phyloP scores from a whole-genome alignment of 2,888 invertebrate genomes.

The Aelia acuminata region DNA sequence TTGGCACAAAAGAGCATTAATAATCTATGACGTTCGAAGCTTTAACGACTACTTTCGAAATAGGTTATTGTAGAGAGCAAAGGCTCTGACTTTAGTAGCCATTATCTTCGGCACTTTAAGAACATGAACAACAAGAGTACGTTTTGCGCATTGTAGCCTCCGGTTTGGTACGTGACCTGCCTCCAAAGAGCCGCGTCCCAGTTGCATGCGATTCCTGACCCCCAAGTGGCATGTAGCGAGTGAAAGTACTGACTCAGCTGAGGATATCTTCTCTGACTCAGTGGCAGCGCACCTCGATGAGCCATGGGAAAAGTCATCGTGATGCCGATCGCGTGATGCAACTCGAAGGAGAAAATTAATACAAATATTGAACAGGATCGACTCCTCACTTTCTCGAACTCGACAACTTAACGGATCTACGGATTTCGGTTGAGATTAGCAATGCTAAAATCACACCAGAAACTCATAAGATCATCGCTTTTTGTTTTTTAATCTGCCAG shows the following conservation, averaged over 20 bases:
- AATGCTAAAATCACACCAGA: too few relatives aligned
- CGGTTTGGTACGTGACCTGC: not conserved
- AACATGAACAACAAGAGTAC: not conserved
- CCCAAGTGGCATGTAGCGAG: not conserved
- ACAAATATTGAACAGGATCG: not conserved
- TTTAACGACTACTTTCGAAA: too few relatives aligned
- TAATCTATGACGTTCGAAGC: too few relatives aligned
- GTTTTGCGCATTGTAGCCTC: not conserved
- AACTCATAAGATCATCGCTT: too few relatives aligned
- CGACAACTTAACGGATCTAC: not conserved
- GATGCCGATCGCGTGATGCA: not conserved
- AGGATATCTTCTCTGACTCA: constrained; percentile 15
- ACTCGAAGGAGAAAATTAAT: not conserved
- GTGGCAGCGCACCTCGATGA: not conserved
- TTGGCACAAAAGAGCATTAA: too few relatives aligned
- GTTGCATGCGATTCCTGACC: constrained; percentile 8
- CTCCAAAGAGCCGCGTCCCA: not conserved
- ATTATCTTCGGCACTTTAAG: not conserved
- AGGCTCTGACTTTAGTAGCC: not conserved
- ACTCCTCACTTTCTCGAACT: not conserved
- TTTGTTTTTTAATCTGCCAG: too few relatives aligned
- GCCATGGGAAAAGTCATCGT: constrained; percentile 1
- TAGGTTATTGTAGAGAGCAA: not conserved
- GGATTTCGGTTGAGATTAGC: too few relatives aligned
- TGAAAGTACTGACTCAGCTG: constrained; percentile 4